Evolutionary conservation across 2,113 vertebrate species (phyloP), one percentile per base, ranked within the genome.

Genomic region (Clarias batrachus): DNA sequence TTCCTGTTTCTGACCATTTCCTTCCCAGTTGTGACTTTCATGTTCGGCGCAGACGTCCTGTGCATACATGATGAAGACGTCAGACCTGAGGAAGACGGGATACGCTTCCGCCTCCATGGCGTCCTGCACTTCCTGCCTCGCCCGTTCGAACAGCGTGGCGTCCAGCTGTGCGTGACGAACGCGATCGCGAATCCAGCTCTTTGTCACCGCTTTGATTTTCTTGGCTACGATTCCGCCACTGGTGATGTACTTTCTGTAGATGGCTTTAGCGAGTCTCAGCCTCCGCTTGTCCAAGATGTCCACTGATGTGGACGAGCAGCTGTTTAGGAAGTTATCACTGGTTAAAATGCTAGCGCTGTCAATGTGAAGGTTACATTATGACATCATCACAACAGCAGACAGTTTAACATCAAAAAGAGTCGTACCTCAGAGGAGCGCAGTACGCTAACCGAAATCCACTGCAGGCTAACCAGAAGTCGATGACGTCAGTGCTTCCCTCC

Each of bases 401-500:
- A 68, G 30, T 8, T 37, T 37, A 73, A 2, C 1, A 52, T 48
- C 48, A 48, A 7, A 48, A 48, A 48, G 48, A 8, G 48, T 48
- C 30, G 25, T 84, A 84, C 82, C 82, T 84, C 54, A 13, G 17
- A 73, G 66, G 48, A 73, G 82, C 2, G 14, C 12, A 23, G 82
- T 17, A 60, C 0, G 66, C 82, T 59, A 84, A 59, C 89, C 96
- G 93, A 93, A 99, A 99, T 79, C 98, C 98, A 0, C 96, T 97
- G 93, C 98, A 99, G 52, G 98, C 98, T 23, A 99, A 99, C 98
- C 98, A 99, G 93, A 99, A 99, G 93, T 99, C 98, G 85, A 99
- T 94, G 83, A 98, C 93, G 92, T 99, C 97, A 0, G 95, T 96
- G 16, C 97, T 97, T 88, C 95, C 96, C 94, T 98, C 97, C 92